These are phyloP conservation scores for Lasioglossum albipes DNA, from an alignment of 1,140 invertebrate species.

Conservation along the genomic window DNA sequence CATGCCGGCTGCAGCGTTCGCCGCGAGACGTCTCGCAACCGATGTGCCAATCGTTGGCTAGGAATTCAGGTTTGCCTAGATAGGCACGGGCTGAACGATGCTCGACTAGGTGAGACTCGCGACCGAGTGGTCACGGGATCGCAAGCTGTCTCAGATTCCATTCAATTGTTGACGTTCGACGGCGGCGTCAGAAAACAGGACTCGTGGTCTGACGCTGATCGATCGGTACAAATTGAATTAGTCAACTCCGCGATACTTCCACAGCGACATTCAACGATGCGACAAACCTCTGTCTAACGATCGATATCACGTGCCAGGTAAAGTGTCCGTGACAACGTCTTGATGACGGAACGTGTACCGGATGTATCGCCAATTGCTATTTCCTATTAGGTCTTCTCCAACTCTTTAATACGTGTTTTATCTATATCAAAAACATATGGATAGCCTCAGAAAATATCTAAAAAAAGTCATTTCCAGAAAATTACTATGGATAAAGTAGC, in stretches of 20 bases:
- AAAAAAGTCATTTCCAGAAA: too few relatives aligned
- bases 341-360: too few relatives aligned
- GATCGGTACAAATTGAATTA: conserved; percentile 32
- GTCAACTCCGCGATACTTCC: background rate
- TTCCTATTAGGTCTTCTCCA: background rate
- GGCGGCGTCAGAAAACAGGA: conserved; percentile 23
- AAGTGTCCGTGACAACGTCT: background rate
- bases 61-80: conserved; percentile 4
- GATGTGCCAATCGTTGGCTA: conserved; percentile 27
- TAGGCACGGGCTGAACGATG: background rate
- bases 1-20: background rate
- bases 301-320: background rate
- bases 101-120: conserved; percentile 4
- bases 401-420: too few relatives aligned
- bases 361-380: background rate
- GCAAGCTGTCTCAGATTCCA: conserved; percentile 20
- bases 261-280: background rate
- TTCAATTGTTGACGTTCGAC: background rate
- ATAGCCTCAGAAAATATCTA: too few relatives aligned
- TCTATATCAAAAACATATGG: too few relatives aligned
- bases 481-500: too few relatives aligned
- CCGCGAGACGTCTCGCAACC: conserved; percentile 13
- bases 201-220: conserved; percentile 9
- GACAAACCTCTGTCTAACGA: background rate
- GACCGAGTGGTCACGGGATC: conserved; percentile 10